Evolutionary conservation across 2,113 vertebrate species (phyloP).

Genomic region (Turdus rufiventris): DNA sequence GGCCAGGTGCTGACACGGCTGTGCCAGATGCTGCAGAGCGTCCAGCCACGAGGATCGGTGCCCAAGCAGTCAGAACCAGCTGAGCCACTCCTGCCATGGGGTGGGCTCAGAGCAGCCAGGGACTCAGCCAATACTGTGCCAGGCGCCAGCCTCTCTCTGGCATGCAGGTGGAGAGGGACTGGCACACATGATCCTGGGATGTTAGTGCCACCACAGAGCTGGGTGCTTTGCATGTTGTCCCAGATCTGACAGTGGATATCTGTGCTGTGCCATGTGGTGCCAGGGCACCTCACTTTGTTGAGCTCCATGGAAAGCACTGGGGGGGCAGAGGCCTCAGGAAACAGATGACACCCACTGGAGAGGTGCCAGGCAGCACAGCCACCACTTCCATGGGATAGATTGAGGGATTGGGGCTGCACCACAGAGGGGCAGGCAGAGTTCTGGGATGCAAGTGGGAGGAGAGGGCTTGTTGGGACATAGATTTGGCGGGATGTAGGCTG

Average conservation of each 20-base stretch:
- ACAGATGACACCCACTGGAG: neutral
- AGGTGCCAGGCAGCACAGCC: fast-evolving
- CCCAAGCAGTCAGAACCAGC: neutral
- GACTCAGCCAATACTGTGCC: neutral
- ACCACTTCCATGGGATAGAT: neutral
- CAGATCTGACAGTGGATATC: neutral
- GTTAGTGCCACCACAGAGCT: neutral
- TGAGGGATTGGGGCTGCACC: neutral
- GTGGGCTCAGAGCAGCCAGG: neutral
- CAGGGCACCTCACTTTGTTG: too few species aligned
- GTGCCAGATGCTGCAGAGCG: neutral
- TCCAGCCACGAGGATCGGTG: neutral
- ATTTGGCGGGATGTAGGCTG: neutral
- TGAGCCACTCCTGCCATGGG: neutral
- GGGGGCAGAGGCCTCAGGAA: neutral
- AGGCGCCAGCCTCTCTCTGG: neutral
- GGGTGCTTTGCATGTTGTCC: neutral
- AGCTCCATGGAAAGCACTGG: neutral
- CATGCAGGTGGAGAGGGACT: neutral
- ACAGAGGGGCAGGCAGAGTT: neutral
- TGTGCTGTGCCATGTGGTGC: neutral
- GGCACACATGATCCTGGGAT: neutral
- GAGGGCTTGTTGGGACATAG: neutral
- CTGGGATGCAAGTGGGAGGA: neutral
- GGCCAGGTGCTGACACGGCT: neutral